Evolutionary conservation across 2,888 invertebrate species (phyloP).

Genomic region (Peribatodes rhomboidaria): DNA sequence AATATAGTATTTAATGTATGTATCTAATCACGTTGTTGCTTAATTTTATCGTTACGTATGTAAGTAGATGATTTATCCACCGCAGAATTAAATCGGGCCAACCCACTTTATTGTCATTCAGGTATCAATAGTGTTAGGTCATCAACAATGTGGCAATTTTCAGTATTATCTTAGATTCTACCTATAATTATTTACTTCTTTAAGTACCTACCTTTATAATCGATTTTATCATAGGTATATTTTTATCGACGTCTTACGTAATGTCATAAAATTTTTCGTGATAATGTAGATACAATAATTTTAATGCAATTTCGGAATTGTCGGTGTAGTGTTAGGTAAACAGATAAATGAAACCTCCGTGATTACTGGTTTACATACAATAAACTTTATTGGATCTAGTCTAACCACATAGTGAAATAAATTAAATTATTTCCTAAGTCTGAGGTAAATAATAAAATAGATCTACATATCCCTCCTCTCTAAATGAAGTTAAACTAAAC

Average conservation of each 20-base stretch:
- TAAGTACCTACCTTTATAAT: not conserved
- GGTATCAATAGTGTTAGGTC: slow-evolving; percentile 22
- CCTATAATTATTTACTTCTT: not conserved
- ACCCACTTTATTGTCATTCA: slow-evolving; percentile 26
- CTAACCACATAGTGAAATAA: too few relatives aligned
- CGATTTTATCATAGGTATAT: not conserved
- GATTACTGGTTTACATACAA: too few relatives aligned
- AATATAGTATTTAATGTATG: not conserved
- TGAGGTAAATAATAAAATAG: not conserved
- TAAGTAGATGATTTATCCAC: slow-evolving; percentile 17
- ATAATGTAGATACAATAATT: too few relatives aligned
- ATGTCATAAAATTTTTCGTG: not conserved
- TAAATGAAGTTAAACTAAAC: too few relatives aligned
- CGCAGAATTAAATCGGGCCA: slow-evolving; percentile 21
- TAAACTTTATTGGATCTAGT: too few relatives aligned
- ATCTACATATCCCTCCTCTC: too few relatives aligned
- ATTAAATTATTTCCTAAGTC: not conserved
- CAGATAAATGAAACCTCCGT: too few relatives aligned
- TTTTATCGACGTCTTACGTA: not conserved
- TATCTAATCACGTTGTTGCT: slow-evolving; percentile 13
- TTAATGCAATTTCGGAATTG: too few relatives aligned
- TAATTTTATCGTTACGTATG: slow-evolving; percentile 24
- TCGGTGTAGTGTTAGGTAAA: too few relatives aligned
- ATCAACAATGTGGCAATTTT: slow-evolving; percentile 18
- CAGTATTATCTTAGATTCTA: not conserved